phyloP scores from a whole-genome alignment of 1,140 invertebrate genomes.

The Drosophila tsacasi region DNA sequence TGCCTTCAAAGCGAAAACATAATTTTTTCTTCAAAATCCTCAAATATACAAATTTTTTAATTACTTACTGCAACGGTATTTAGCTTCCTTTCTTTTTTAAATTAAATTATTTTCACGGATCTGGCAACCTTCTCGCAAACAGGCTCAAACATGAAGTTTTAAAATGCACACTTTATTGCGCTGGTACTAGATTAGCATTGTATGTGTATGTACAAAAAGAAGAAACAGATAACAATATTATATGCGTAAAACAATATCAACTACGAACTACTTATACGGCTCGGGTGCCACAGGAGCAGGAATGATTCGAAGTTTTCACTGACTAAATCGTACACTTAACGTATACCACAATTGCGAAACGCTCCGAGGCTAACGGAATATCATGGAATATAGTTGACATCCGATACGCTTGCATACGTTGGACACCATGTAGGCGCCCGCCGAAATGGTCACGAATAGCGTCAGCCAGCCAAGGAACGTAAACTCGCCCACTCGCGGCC shows the following conservation, averaged over 20 bases:
- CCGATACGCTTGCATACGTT: conserved; percentile 79
- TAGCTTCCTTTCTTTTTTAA: not conserved
- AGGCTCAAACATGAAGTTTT: conserved; percentile 5
- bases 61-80: not conserved
- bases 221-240: conserved; percentile 71
- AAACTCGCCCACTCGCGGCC: conserved; percentile 69
- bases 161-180: conserved; percentile 54
- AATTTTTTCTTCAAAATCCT: too few relatives aligned
- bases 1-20: too few relatives aligned
- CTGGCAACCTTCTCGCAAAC: not conserved
- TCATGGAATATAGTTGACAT: conserved; percentile 79
- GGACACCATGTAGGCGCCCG: conserved; percentile 74
- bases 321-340: conserved; percentile 44
- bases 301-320: conserved; percentile 71
- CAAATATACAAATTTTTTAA: too few relatives aligned
- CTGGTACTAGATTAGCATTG: conserved; percentile 60
- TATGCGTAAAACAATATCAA: conserved; percentile 55
- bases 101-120: not conserved
- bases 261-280: conserved; percentile 49
- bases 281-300: conserved; percentile 51
- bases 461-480: conserved; percentile 82
- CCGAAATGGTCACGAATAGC: conserved; percentile 74
- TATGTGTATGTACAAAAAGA: conserved; percentile 63
- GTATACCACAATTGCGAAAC: conserved; percentile 20
- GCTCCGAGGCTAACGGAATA: conserved; percentile 68